Evolutionary conservation across 2,113 vertebrate genomes (phyloP), one percentile per base, ranked within the genome.

Genomic region (Phyllostomus discolor): DNA sequence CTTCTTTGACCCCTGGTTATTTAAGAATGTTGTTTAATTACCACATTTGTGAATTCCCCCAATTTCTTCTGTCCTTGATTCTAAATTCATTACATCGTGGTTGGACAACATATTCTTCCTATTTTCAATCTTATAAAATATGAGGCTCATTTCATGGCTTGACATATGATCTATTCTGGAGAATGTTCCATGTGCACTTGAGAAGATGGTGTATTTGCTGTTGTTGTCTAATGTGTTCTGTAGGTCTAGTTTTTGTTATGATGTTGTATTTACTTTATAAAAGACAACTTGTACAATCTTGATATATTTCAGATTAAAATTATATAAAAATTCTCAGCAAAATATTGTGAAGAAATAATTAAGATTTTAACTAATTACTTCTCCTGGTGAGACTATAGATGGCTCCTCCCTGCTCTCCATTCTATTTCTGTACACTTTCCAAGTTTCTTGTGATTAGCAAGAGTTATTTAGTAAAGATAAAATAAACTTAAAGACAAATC

Each of bases 11-110:
- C n/a, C 33, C 59, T 79, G 7, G 2, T 64, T 90, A 78, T 52
- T 93, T 75, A 88, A 35, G 48, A 80, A 2, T 24, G 46, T 79
- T 91, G 31, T 86, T 97, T 80, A 50, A 82, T 96, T 84, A 69
- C 22, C 31, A 62, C 5, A 48, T 50, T 84, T 88, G 17, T 33
- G 1, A 81, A 76, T 88, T 66, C 26, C 64, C 38, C 31, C 72
- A 43, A 38, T 93, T 91, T 20, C 35, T 88, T 69, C 19, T 95
- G 38, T 78, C n/a, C 66, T 70, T 64, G 10, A 79, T 88, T 90
- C 7, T 72, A 57, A 82, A 89, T 91, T 96, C 7, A 73, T 83
- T 54, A 26, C 22, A 35, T 17, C 52, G 5, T 92, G 4, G 9
- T 72, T 91, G n/a, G 54, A 79, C 54, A 93, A 70, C 7, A 66